These are phyloP conservation scores for Tupaia tana DNA, from an alignment of 2,113 vertebrate species.

Conservation along the genomic window DNA sequence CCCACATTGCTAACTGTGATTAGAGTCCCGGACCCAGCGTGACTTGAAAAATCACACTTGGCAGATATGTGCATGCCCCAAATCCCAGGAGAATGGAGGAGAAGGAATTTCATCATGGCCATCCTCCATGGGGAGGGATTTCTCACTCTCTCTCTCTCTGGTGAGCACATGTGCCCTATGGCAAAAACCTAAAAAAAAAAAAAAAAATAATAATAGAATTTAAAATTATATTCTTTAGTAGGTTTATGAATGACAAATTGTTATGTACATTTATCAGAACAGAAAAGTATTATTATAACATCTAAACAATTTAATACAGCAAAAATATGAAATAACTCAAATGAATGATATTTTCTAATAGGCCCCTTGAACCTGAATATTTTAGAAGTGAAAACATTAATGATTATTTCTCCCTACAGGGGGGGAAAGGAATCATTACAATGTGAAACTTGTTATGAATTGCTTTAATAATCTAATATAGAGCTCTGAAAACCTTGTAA, in stretches of 20 bases:
- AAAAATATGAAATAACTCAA: conserved; percentile 12
- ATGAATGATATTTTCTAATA: not conserved
- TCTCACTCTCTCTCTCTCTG: no score
- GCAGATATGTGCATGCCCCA: no score
- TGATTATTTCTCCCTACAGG: not conserved
- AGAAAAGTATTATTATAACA: conserved; percentile 26
- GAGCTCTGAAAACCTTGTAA: not conserved
- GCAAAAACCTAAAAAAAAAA: not conserved
- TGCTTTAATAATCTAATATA: not conserved
- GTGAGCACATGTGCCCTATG: no score
- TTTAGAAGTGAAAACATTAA: conserved; percentile 13
- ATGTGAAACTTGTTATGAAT: not conserved
- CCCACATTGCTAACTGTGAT: no score
- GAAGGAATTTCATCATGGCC: no score
- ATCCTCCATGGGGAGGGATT: no score
- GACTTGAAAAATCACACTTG: no score
- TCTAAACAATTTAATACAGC: not conserved
- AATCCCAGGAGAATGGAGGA: no score
- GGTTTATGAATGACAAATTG: conserved; percentile 16
- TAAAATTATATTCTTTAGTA: conserved; percentile 18
- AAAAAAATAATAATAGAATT: not conserved
- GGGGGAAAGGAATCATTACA: not conserved
- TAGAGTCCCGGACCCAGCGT: no score
- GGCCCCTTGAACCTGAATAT: not conserved
- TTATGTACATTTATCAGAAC: not conserved